A percentile compares a stretch with the other conserved stretches of the same genome.
phyloP scores from a whole-genome alignment of 2,797 vertebrate species.

The Bradypus variegatus region DNA sequence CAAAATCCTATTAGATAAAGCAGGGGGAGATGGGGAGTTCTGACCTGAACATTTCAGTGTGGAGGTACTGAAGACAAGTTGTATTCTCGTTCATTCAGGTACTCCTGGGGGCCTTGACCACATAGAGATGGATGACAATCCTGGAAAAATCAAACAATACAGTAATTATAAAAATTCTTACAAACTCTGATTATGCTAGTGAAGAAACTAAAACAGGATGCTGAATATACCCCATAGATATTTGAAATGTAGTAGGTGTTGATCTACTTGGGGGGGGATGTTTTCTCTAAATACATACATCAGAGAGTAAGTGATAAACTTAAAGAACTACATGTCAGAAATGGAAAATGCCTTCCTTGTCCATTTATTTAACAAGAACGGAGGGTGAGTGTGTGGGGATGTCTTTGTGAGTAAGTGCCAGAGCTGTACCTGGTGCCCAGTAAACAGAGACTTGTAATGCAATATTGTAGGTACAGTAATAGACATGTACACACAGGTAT shows the following conservation, averaged over 20 bases:
- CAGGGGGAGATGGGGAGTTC: not conserved
- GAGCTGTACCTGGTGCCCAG: not conserved
- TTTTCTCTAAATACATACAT: not conserved
- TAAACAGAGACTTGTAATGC: not conserved
- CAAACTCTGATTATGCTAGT: not conserved
- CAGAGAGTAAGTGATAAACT: not conserved
- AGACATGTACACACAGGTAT: not conserved
- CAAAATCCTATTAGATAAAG: not conserved
- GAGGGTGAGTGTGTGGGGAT: not conserved
- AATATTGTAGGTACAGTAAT: not conserved
- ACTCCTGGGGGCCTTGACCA: not conserved
- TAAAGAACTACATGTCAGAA: not conserved
- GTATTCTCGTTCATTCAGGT: not conserved
- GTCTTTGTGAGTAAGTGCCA: fast-evolving
- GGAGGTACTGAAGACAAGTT: not conserved
- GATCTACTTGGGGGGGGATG: not conserved
- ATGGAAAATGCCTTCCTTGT: not conserved
- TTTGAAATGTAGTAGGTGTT: not conserved
- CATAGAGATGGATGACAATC: not conserved
- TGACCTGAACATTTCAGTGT: not conserved
- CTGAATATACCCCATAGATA: not conserved
- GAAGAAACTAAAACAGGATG: not conserved
- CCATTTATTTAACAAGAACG: not conserved
- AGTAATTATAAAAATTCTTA: not conserved
- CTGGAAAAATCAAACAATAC: not conserved